Base-by-base conservation (phyloP, 2,113 vertebrate genomes). In the Peromyscus maniculatus region DNA sequence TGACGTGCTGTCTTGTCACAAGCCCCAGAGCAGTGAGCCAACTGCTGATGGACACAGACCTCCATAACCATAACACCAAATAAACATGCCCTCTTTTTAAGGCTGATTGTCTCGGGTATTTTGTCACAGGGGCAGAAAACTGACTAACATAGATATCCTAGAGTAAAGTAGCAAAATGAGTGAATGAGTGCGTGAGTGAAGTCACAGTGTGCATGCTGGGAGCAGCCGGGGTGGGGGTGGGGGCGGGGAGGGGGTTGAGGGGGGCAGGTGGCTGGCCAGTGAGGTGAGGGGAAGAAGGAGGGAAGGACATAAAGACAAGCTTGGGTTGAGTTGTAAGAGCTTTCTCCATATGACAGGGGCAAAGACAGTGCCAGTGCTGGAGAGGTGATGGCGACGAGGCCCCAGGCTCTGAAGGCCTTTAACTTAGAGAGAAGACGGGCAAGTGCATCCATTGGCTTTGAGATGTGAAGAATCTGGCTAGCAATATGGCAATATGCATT, bases 191-290 rank as follows among this genome's bases (percentile, higher is more conserved):
- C 17, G n/a, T 8, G 49, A 62, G n/a, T 36, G 46, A 36, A 80
- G 15, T 19, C 77, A 52, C 5, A 31, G 10, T 26, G 11, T 21
- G 0, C 26, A 4, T 5, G 1, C 17, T 59, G 19, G 62, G 36
- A 62, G 1, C 46, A 13, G 0, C 1, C 5, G 24, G 5, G 31
- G 59, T 36, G 19, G 10, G 2, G 46, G 57, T 15, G 46, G 46
- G 46, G 46, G 46, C 7, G 5, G 46, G 46, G 46, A 17, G 57
- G 64, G 62, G 64, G 52, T 52, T 52, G 52, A 52, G 52, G 52
- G 7, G 39, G 6, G 36, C 24, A 24, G 19, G 59, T 21, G 36
- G 33, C 75, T 33, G 84, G 17, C 13, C n/a, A 80, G 31, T 24
- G 28, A 84, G 87, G 36, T 17, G 10, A 82, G 33, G 89, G 17